A percentile compares a stretch with the other conserved stretches of the same genome.
phyloP scores from a whole-genome alignment of 2,113 vertebrate species.

The Oncorhynchus gorbuscha region DNA sequence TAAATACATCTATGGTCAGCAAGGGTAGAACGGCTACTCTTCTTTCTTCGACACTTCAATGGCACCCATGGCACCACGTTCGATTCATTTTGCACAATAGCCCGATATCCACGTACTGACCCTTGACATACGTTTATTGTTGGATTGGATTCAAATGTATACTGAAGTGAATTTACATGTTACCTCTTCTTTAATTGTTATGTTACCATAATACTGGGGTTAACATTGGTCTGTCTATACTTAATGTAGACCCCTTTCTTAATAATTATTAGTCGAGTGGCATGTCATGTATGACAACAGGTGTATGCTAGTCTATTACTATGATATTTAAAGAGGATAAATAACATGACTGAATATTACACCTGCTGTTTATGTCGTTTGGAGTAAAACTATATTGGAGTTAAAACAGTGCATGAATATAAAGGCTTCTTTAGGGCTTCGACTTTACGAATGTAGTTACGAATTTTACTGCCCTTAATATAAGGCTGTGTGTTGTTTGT shows the following conservation, averaged over 20 bases:
- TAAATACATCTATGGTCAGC: not conserved
- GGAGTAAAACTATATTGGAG: not conserved
- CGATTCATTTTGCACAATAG: not conserved
- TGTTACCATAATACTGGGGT: too few species aligned
- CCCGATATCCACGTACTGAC: not conserved
- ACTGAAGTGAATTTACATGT: not conserved
- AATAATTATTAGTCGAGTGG: too few species aligned
- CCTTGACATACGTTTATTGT: not conserved
- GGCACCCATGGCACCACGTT: not conserved
- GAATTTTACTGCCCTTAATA: too few species aligned
- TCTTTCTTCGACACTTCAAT: not conserved
- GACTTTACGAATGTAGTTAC: too few species aligned
- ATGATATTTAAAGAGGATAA: not conserved
- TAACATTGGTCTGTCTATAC: too few species aligned
- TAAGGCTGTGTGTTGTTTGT: too few species aligned
- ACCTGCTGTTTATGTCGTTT: not conserved
- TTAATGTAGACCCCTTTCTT: too few species aligned
- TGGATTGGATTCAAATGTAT: not conserved
- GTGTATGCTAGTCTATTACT: not conserved
- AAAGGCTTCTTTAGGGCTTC: not conserved
- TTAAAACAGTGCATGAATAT: not conserved
- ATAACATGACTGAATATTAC: not conserved
- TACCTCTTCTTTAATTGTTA: not conserved
- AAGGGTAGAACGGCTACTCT: not conserved
- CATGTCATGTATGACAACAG: too few species aligned